Evolutionary conservation across 2,797 vertebrate species (phyloP), one percentile per base, ranked within the genome.

Genomic region (Eulemur albifrons): DNA sequence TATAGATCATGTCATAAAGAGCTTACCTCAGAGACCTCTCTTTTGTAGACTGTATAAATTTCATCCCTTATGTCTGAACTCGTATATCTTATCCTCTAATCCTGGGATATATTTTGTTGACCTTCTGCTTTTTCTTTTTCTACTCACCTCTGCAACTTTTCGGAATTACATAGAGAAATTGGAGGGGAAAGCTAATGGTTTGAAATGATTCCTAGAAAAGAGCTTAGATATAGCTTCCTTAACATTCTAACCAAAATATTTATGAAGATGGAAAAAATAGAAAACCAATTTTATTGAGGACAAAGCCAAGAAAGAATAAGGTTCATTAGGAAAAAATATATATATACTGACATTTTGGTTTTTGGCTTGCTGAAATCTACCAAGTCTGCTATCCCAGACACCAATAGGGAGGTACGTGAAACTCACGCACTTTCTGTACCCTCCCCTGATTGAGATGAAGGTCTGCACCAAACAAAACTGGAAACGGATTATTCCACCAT

Each of bases 31-130:
- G 92, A 96, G 73, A 88, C 5, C 30, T 94, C 35, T 93, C 81
- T 79, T 38, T 82, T 54, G 75, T 94, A 70, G 50, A 97, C 82
- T 54, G 8, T 61, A 75, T 96, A 96, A 95, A 97, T 95, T 96
- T 94, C 90, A 27, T 69, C 59, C 40, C 54, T 88, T 93, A 81
- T 45, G 18, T 80, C 84, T 95, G 54, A 93, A 81, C 61, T 77
- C 80, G n/a, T 83, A 67, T 89, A 52, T 93, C 95, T 96, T 90
- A 25, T 92, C 40, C 30, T 96, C 18, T 94, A 84, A 83, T 77
- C 76, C 76, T 81, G 23, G 65, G 25, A 94, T 92, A 87, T 84
- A 93, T 93, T 94, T 95, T 83, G 61, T 92, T 97, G 94, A 88
- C 77, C 70, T 93, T 95, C 48, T 93, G 32, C 48, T 17, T 79